Evolutionary conservation across 2,888 invertebrate species (phyloP).

Genomic region (Melieria omissa): DNA sequence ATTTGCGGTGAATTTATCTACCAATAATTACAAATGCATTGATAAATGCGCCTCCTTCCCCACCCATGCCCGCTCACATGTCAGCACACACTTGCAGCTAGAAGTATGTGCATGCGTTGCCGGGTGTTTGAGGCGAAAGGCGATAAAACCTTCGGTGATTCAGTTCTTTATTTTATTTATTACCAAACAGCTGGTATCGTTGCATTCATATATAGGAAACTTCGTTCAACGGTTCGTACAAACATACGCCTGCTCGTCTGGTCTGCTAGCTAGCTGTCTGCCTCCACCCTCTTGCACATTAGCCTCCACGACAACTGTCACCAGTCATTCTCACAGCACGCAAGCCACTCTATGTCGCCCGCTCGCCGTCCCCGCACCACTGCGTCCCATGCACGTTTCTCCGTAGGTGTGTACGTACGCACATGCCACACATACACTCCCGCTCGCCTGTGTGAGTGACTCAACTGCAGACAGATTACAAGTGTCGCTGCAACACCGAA

Average conservation of each 20-base stretch:
- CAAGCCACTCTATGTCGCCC: slow-evolving; percentile 14
- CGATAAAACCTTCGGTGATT: not conserved
- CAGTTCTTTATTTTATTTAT: too few relatives aligned
- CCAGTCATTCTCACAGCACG: not conserved
- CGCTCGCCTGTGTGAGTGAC: slow-evolving; percentile 1
- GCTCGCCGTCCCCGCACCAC: not conserved
- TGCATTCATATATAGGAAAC: too few relatives aligned
- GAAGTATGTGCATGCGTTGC: not conserved
- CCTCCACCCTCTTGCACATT: not conserved
- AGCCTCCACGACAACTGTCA: not conserved
- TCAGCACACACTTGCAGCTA: not conserved
- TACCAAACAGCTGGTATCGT: too few relatives aligned
- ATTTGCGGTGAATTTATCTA: slow-evolving; percentile 38
- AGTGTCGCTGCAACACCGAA: slow-evolving; percentile 42
- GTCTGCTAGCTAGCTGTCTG: too few relatives aligned
- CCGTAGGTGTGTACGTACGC: slow-evolving; percentile 1
- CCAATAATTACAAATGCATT: slow-evolving; percentile 37
- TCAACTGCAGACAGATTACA: slow-evolving; percentile 45
- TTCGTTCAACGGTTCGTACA: too few relatives aligned
- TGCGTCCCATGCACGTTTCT: not conserved
- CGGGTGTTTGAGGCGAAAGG: not conserved
- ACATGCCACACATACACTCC: not conserved
- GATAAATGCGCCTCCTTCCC: not conserved
- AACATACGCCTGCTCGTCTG: too few relatives aligned
- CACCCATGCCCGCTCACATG: not conserved